Evolutionary conservation across 2,797 vertebrate species (phyloP), one percentile per base, ranked within the genome.

Genomic region (Serranus cabrilla): DNA sequence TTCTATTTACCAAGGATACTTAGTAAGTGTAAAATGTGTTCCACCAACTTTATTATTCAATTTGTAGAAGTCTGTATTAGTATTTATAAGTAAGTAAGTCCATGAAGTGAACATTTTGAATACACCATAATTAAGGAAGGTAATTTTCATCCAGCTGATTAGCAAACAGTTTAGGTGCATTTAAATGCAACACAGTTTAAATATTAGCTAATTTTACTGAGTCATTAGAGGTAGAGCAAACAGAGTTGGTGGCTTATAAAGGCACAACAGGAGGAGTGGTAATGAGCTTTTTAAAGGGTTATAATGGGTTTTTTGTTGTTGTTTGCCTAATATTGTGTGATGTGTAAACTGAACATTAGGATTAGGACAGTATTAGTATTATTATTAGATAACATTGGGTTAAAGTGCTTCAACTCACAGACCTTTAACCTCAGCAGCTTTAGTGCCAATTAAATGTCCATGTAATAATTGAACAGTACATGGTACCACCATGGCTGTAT

Each of bases 141-240:
- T 64, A 43, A 78, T 85, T 87, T 75, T 46, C 56, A 40, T 76
- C 55, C 11, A 11, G 59, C 74, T 82, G 59, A 87, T 86, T 80
- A 85, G 61, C 49, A 76, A 78, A 70, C 55, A 61, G 40, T 74
- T 80, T 63, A 54, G 55, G 17, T 77, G 20, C 25, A 72, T 84
- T 86, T 84, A 71, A 84, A 62, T 54, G 47, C 73, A 73, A 49
- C 69, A 39, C 18, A 40, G 50, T 61, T 76, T 80, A 70, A 72
- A 78, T 78, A 87, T 80, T 62, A 77, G 56, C 17, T 80, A 0
- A 66, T 75, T 78, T 65, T 14, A 47, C 43, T 40, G 47, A 76
- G 57, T 71, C 45, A 52, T 74, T 80, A 69, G 60, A 50, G 37
- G 43, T 16, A 54, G 34, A 65, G 56, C 77, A 81, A 80, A 84